These are phyloP conservation scores for Ondatra zibethicus DNA, from an alignment of 2,113 vertebrate species.

Conservation along the genomic window DNA sequence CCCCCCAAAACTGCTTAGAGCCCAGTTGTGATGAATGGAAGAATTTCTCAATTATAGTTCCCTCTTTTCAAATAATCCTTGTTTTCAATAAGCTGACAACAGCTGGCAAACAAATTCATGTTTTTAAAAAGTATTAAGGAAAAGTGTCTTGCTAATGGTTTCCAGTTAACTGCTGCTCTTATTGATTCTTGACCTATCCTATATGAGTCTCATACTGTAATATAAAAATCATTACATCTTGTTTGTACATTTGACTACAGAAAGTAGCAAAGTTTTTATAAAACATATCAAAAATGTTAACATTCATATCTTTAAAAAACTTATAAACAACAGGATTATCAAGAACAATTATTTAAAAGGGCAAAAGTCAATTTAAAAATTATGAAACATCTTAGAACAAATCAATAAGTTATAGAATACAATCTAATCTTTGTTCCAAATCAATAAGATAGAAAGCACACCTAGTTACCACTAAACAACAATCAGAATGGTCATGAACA, in stretches of 20 bases:
- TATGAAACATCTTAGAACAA: neutral
- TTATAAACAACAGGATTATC: neutral
- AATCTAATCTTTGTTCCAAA: neutral
- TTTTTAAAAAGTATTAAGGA: neutral
- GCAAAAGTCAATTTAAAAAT: neutral
- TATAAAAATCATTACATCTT: neutral
- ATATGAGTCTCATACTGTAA: neutral
- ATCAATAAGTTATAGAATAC: neutral
- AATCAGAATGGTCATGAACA: neutral
- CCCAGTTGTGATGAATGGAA: too few relatives aligned
- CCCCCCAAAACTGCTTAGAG: too few relatives aligned
- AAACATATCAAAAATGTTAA: neutral
- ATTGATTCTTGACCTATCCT: neutral
- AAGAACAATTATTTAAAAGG: neutral
- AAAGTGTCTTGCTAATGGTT: neutral
- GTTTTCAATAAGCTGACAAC: too few relatives aligned
- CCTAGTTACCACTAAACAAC: neutral
- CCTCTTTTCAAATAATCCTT: too few relatives aligned
- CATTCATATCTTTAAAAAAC: neutral
- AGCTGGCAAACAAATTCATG: too few relatives aligned
- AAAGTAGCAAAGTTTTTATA: neutral
- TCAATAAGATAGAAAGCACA: neutral
- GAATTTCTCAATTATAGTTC: too few relatives aligned
- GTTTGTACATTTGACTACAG: neutral
- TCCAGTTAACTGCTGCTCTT: neutral